Conservation (phyloP, 2,113 vertebrate species). For the Passer domesticus region DNA sequence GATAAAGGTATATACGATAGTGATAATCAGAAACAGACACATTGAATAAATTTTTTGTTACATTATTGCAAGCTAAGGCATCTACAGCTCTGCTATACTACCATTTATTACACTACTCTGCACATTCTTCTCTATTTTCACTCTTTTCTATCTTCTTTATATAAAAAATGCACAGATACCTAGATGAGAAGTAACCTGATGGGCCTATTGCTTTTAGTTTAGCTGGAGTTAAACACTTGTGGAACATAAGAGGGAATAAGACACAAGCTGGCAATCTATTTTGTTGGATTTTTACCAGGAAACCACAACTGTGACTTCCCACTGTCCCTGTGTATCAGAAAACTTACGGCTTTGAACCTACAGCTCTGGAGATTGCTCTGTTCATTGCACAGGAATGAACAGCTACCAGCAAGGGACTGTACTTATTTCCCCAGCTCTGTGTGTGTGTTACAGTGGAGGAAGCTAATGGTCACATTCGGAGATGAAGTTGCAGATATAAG, state of each 20-base stretch:
- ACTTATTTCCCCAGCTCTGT: neutral
- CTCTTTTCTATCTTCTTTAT: neutral
- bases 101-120: neutral
- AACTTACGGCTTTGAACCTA: neutral
- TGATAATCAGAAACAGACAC: neutral
- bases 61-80: neutral
- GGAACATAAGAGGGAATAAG: neutral
- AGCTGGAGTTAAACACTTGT: neutral
- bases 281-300: neutral
- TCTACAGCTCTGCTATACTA: neutral
- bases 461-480: neutral
- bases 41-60: neutral
- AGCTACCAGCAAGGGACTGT: neutral
- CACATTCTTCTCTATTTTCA: neutral
- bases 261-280: neutral
- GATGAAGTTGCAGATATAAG: neutral
- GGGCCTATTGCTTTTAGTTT: neutral
- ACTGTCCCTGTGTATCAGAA: neutral
- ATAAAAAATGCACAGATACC: neutral
- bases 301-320: neutral
- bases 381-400: neutral
- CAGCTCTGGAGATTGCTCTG: neutral
- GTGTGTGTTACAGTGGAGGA: neutral
- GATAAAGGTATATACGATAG: neutral
- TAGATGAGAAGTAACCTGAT: neutral